phyloP scores from a whole-genome alignment of 2,113 vertebrate species.

The Bos javanicus region DNA sequence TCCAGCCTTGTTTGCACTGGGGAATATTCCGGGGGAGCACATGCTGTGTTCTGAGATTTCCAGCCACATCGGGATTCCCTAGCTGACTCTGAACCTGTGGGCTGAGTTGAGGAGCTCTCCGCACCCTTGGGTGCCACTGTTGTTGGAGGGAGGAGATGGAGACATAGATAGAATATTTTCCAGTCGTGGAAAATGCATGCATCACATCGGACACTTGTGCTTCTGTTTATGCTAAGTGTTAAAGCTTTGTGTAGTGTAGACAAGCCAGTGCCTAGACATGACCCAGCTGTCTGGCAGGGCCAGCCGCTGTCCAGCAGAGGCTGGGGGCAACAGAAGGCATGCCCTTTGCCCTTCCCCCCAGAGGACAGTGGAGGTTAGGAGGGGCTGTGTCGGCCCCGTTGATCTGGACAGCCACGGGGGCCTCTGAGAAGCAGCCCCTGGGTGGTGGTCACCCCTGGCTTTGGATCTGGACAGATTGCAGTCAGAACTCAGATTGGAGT shows the following conservation, averaged over 20 bases:
- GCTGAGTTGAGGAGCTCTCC: neutral
- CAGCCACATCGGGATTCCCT: neutral
- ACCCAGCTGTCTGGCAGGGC: neutral
- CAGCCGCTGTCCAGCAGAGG: neutral
- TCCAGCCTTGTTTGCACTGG: neutral
- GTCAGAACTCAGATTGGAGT: neutral
- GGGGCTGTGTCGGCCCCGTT: neutral
- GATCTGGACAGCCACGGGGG: neutral
- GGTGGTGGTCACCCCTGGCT: neutral
- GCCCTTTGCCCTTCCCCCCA: neutral
- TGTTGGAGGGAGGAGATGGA: neutral
- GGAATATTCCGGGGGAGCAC: conserved; percentile 45
- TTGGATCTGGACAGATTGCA: neutral
- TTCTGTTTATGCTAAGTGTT: neutral
- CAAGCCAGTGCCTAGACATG: neutral
- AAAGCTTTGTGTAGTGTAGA: neutral
- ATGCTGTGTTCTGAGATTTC: conserved; percentile 43
- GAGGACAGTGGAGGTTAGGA: neutral
- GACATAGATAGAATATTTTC: neutral
- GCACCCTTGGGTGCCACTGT: neutral
- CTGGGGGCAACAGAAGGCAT: neutral
- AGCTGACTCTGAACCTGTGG: neutral
- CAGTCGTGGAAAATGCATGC: neutral
- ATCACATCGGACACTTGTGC: neutral
- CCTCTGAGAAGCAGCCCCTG: neutral